Evolutionary conservation across 92 coral and sea anemone species (phyloP).

Genomic region (Muricea muricata): DNA sequence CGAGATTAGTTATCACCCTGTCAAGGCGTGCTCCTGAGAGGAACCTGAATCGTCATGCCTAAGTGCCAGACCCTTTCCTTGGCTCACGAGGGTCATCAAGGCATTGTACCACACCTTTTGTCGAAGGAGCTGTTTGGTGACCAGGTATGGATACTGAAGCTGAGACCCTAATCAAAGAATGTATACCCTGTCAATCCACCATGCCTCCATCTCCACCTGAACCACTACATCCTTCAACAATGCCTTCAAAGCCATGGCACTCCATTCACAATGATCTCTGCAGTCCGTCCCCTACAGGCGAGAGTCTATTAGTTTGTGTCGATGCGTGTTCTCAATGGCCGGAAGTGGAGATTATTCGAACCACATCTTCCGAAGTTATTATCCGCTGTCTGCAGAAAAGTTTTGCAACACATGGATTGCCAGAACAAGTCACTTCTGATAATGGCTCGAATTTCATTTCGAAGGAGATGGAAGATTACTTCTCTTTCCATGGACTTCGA

Average conservation of each 20-base stretch:
- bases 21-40: not conserved
- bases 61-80: not conserved
- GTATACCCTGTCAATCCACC: no score
- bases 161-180: no score
- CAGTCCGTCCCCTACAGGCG: no score
- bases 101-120: not conserved
- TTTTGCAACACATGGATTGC: slow-evolving; percentile 1
- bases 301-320: no score
- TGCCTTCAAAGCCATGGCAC: no score
- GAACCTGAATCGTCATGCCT: slow-evolving; percentile 1
- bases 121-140: not conserved
- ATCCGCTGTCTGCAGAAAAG: not conserved
- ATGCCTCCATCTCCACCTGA: slow-evolving; percentile 31
- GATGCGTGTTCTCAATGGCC: no score
- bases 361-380: no score
- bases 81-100: slow-evolving; percentile 14
- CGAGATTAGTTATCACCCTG: not conserved
- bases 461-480: not conserved
- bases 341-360: slow-evolving; percentile 12
- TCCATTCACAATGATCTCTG: no score
- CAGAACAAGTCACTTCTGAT: not conserved
- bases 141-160: no score
- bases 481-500: not conserved
- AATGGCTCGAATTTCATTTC: no score
- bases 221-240: slow-evolving; percentile 7